Percentiles rank a stretch among this genome's conserved stretches.
phyloP scores from a whole-genome alignment of 2,797 vertebrate species.

The Chromobotia macracanthus region DNA sequence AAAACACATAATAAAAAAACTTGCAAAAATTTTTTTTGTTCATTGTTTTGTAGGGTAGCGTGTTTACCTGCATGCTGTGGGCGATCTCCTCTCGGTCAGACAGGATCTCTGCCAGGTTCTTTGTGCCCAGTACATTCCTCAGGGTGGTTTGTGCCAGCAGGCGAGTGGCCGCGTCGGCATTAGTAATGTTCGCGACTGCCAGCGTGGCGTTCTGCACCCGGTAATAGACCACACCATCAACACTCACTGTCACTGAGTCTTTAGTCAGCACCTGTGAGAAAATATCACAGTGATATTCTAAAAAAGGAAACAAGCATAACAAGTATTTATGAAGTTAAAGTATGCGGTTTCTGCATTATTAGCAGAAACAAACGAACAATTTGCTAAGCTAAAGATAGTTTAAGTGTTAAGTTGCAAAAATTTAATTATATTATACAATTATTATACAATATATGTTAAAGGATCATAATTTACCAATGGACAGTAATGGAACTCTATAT shows the following conservation, averaged over 20 bases:
- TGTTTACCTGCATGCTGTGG: conserved; percentile 90
- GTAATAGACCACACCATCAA: conserved; percentile 96
- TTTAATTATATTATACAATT: too few species aligned
- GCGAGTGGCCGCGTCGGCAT: conserved; percentile 89
- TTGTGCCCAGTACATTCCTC: conserved; percentile 94
- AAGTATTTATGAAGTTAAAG: background rate
- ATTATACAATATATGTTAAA: too few species aligned
- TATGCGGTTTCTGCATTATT: background rate
- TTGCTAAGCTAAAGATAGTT: too few species aligned
- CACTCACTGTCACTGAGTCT: conserved; percentile 92
- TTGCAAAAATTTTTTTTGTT: too few species aligned
- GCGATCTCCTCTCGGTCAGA: conserved; percentile 95
- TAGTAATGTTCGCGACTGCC: conserved; percentile 94
- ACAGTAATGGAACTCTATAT: too few species aligned
- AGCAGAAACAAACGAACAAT: too few species aligned
- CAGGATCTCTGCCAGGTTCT: conserved; percentile 93
- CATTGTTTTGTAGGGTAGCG: too few species aligned
- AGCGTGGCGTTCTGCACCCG: conserved; percentile 91
- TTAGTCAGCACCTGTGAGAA: conserved; percentile 88
- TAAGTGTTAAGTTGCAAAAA: too few species aligned
- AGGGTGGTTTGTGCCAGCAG: conserved; percentile 93
- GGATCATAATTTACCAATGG: too few species aligned
- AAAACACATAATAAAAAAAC: too few species aligned
- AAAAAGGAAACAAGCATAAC: background rate
- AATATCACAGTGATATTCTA: conserved; percentile 7